Base-by-base conservation (phyloP, 2,888 invertebrate species). In the Parnassius smintheus region DNA sequence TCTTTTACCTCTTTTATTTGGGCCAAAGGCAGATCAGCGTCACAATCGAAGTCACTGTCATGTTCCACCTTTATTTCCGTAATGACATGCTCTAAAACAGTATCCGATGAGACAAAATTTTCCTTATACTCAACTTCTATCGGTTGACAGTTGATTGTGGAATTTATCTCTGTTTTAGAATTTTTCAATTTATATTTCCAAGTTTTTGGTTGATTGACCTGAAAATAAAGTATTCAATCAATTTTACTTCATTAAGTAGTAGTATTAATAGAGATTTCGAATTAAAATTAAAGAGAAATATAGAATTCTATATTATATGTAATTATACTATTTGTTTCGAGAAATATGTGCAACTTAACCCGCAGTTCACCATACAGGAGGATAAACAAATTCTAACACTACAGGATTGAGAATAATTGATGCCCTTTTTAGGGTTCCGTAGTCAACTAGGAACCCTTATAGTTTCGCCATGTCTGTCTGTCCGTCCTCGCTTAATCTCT, bases 11-110 rank as follows among this genome's bases (percentile, higher is more conserved):
- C 72, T 61, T 71, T 74, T 9, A 72, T 62, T 18, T 72, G 66
- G 0, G 78, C 62, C n/a, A 80, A 49, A 0, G 81, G 81, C 0
- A 75, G 10, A 13, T 80, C 80, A 0, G 68, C 68, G 57, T 83
- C 82, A 9, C 58, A 62, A 53, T 85, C 82, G 0, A 78, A 79
- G 59, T 18, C 45, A 7, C 65, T 71, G 3, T 81, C 79, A 4
- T 72, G 72, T 65, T 86, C 84, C 0, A 80, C 18, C 10, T 52
- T 57, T 18, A 57, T n/a, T 76, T 82, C 35, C 9, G 25, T 35
- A 50, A 48, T n/a, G 22, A 52, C 10, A 52, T 52, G 52, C 25
- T 64, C 46, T 54, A 49, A 49, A 8, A 13, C 12, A 49, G 13
- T 13, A 13, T 49, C 9, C 9, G 49, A 49, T 13, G 22, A 41